These are phyloP conservation scores for Perccottus glenii DNA, from an alignment of 2,113 vertebrate genomes.

Conservation along the genomic window DNA sequence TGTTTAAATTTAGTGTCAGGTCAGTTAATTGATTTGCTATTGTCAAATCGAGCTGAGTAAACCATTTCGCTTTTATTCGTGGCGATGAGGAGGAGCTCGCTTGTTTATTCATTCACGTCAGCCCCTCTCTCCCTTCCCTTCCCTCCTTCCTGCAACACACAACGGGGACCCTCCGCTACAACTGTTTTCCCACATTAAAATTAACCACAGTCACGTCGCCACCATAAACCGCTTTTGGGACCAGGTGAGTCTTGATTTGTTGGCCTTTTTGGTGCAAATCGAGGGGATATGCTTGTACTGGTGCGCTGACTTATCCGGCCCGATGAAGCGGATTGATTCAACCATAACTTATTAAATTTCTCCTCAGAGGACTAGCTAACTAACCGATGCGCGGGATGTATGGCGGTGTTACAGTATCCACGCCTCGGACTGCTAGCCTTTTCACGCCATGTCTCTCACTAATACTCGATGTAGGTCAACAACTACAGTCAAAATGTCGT, in stretches of 20 bases:
- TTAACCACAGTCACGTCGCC: constrained; percentile 77
- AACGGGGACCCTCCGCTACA: constrained; percentile 71
- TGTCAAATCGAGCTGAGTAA: constrained; percentile 22
- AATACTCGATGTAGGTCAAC: constrained; percentile 66
- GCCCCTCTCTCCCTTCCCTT: constrained; percentile 69
- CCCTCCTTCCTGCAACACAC: constrained; percentile 79
- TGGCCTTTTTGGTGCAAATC: constrained; percentile 14
- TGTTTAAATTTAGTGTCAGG: not conserved
- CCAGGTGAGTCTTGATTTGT: constrained; percentile 73
- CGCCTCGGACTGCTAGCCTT: not conserved
- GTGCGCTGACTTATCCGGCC: constrained; percentile 63
- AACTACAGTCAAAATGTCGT: constrained; percentile 74
- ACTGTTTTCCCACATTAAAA: constrained; percentile 64
- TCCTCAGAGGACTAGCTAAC: constrained; percentile 40
- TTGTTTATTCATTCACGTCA: constrained; percentile 84
- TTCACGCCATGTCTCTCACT: constrained; percentile 29
- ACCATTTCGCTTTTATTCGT: constrained; percentile 50
- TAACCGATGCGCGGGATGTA: constrained; percentile 21
- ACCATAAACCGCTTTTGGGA: constrained; percentile 82
- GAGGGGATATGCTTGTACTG: constrained; percentile 9
- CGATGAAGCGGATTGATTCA: constrained; percentile 69
- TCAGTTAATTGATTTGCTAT: not conserved
- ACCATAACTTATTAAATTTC: constrained; percentile 75
- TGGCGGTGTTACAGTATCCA: not conserved
- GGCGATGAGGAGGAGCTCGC: constrained; percentile 71